Evolutionary conservation across 2,888 invertebrate genomes (phyloP), one percentile per base, ranked within the genome.

Genomic region (Cantharis rufa): DNA sequence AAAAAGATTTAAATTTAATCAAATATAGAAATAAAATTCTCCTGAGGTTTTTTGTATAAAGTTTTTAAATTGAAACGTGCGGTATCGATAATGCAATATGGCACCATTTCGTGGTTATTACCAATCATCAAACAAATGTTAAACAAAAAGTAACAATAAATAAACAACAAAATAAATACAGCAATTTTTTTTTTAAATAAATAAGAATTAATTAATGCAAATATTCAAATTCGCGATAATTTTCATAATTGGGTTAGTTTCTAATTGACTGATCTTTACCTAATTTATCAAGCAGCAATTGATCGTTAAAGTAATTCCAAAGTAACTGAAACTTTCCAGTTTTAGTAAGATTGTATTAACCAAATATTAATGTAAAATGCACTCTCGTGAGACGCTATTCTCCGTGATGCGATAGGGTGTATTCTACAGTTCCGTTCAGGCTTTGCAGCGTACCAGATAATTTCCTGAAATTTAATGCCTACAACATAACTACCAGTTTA

Each of bases 381-480:
- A 48, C 48, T 48, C 48, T 48, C 48, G 48, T n/a, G 48, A 48
- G 48, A 48, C 48, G 48, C 48, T 48, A 48, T 48, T 48, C 48
- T 48, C 48, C 48, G 48, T 48, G 48, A 48, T 48, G 48, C n/a
- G 48, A 48, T 28, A 28, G 48, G 48, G 48, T 48, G 48, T 48
- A 48, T 48, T 48, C 48, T n/a, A 48, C 48, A 48, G 48, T 48
- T 48, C 48, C 48, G 48, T 48, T 48, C 48, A 48, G 48, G 64
- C 15, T 66, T 66, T 66, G 24, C 64, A 66, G 21, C 48, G 48
- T 48, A 48, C 48, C 48, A 66, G 64, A 66, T 16, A 21, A 66
- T 66, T 66, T 66, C 24, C 64, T 66, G 21, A 21, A 66, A 66
- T 66, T 66, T 66, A 66, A 66, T 66, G 64, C 64, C 24, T 66